Evolutionary conservation across 1,140 invertebrate genomes (phyloP).

Genomic region (Phocides pigmalion): DNA sequence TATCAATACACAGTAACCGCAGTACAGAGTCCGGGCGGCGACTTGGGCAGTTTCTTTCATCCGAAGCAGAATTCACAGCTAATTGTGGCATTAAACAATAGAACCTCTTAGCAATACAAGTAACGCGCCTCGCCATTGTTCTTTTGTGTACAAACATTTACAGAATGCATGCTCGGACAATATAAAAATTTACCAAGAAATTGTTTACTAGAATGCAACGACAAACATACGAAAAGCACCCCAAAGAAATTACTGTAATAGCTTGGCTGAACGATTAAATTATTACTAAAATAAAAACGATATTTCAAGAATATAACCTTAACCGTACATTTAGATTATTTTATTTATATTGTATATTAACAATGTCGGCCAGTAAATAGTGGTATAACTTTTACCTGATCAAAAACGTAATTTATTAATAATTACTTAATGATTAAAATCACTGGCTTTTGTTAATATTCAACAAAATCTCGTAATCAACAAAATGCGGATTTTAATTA

Average conservation of each 20-base stretch:
- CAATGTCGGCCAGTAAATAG: too few relatives aligned
- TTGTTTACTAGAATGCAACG: slow-evolving; percentile 44
- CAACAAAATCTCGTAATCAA: slow-evolving; percentile 54
- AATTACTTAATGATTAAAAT: slow-evolving; percentile 16
- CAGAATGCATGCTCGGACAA: slow-evolving; percentile 60
- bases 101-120: slow-evolving; percentile 77
- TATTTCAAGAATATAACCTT: too few relatives aligned
- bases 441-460: slow-evolving; percentile 11
- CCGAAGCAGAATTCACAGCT: slow-evolving; percentile 67
- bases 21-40: slow-evolving; percentile 48
- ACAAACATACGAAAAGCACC: not conserved
- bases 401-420: too few relatives aligned
- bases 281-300: too few relatives aligned
- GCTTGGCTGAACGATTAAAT: too few relatives aligned
- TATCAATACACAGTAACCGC: slow-evolving; percentile 46
- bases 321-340: too few relatives aligned
- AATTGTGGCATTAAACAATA: slow-evolving; percentile 83
- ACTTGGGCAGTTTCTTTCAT: slow-evolving; percentile 80
- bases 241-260: too few relatives aligned
- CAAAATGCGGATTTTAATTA: slow-evolving; percentile 72
- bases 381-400: too few relatives aligned
- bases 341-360: too few relatives aligned
- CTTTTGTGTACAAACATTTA: slow-evolving; percentile 53
- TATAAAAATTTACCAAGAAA: slow-evolving; percentile 60
- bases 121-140: slow-evolving; percentile 65